Base-by-base conservation (phyloP, 1,140 invertebrate species). In the Diprion similis region DNA sequence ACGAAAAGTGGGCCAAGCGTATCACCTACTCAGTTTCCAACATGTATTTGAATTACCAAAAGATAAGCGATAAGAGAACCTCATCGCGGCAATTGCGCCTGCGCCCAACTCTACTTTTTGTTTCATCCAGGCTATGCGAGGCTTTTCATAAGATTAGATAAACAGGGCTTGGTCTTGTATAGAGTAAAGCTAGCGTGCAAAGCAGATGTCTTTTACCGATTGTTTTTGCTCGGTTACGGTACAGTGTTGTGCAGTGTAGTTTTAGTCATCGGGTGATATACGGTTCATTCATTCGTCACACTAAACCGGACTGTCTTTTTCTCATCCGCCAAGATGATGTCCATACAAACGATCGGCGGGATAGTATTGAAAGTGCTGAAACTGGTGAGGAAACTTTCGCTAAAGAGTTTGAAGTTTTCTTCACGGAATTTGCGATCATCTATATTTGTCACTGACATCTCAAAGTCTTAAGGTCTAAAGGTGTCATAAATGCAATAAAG, bases 301-400 rank as follows among this genome's bases (percentile, higher is more conserved):
- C 0, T 37, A 13, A 59, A 17, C n/a, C 51, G 51, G 51, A 17
- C n/a, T 17, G 51, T 59, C 11, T 59, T 13, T 15, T 59, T 59
- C 9, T 9, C 51, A 59, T 59, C 51, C 11, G 51, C 51, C 11
- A 92, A 86, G 89, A 94, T 94, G 93, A 92, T 93, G 81, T 93
- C 92, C 73, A 88, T 94, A 72, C 91, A 93, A 81, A 94, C 92
- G 65, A 92, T 95, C 78, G 94, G 91, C 73, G 92, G 93, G 48
- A 92, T 95, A 73, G 90, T 93, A 79, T 90, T 95, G 77, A 95
- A 95, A 90, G 88, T 91, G 17, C 86, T 95, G 18, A 95, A 95
- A 88, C 86, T 95, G 90, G 94, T 95, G 88, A 93, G 92, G 89
- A 76, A 69, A 76, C 73, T 80, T 75, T 78, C 78, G 79, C 47